phyloP scores from a whole-genome alignment of 2,888 invertebrate genomes.

The Chydorus sphaericus region DNA sequence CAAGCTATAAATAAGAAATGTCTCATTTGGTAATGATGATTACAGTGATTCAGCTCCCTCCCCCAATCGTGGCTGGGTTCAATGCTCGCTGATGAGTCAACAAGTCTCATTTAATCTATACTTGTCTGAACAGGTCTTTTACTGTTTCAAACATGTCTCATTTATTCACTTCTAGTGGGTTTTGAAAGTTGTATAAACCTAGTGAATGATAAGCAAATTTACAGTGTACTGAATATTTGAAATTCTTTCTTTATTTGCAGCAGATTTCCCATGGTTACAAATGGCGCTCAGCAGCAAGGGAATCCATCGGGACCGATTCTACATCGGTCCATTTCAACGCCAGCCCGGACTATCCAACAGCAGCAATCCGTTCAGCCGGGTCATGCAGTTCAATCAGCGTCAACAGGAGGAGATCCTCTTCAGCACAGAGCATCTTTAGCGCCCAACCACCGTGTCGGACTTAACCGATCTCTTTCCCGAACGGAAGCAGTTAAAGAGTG shows the following conservation, averaged over 20 bases:
- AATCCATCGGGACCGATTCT: not conserved
- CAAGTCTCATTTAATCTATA: too few species aligned
- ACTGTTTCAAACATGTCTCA: too few species aligned
- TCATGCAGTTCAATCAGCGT: not conserved
- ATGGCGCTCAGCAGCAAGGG: not conserved
- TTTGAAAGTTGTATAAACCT: too few species aligned
- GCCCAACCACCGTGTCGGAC: not conserved
- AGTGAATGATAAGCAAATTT: too few species aligned
- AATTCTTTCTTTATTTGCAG: not conserved
- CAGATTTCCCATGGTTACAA: not conserved
- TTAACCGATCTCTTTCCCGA: slow-evolving; percentile 2
- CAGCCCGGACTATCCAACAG: not conserved
- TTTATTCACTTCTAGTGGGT: too few species aligned
- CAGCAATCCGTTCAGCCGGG: not conserved
- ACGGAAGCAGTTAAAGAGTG: slow-evolving; percentile 15
- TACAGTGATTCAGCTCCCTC: too few species aligned
- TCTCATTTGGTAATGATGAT: too few species aligned
- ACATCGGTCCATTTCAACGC: not conserved
- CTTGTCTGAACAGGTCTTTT: too few species aligned
- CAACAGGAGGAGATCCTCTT: not conserved
- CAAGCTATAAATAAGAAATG: too few species aligned
- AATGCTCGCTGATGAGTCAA: too few species aligned
- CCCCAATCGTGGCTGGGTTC: too few species aligned
- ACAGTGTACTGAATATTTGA: too few species aligned
- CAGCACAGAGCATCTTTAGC: not conserved